Evolutionary conservation across 2,113 vertebrate genomes (phyloP).

Genomic region (Scartelaos histophorus): DNA sequence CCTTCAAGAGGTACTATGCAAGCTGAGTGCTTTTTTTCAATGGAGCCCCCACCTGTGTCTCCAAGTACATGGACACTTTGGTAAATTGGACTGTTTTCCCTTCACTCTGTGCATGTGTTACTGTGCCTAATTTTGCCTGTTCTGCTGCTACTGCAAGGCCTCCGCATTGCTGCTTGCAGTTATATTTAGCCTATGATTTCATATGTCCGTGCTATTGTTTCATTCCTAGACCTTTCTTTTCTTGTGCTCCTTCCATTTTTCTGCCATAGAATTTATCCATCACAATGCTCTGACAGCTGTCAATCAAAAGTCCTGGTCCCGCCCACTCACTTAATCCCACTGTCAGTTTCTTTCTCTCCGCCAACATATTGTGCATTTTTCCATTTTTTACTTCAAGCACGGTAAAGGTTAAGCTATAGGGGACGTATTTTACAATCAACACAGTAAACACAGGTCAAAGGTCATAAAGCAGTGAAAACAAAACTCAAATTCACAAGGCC

Average conservation of each 20-base stretch:
- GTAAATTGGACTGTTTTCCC: too few species aligned
- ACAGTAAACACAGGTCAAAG: neutral
- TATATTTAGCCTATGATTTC: neutral
- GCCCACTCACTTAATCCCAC: neutral
- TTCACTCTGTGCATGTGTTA: too few species aligned
- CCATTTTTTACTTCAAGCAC: neutral
- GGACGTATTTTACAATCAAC: neutral
- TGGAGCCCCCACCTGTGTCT: too few species aligned
- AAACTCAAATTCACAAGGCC: neutral
- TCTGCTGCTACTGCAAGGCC: too few species aligned
- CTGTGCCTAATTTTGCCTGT: too few species aligned
- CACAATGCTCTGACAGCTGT: neutral
- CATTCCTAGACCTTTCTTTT: neutral
- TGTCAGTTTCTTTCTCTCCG: neutral
- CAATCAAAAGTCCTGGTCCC: neutral
- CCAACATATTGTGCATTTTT: neutral
- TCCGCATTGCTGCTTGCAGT: too few species aligned
- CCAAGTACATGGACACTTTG: too few species aligned
- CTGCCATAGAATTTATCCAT: neutral
- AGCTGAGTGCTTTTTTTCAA: too few species aligned
- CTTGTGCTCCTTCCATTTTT: neutral
- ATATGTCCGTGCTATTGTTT: neutral
- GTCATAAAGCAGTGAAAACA: neutral
- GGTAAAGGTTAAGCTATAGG: neutral
- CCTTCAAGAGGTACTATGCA: too few species aligned